Evolutionary conservation across 2,888 invertebrate genomes (phyloP).

Genomic region (Dione juno): DNA sequence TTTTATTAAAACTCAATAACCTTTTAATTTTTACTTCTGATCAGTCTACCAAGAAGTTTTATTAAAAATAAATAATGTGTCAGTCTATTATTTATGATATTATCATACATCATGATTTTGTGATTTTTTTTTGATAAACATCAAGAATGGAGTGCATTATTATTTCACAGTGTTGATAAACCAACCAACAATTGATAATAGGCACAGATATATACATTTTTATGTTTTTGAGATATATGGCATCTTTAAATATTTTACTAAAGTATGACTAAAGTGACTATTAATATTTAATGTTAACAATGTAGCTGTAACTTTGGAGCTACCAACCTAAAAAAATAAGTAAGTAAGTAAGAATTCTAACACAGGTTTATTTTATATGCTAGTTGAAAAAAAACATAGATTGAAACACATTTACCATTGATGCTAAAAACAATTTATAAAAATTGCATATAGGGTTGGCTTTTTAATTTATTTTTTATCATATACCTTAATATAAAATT

Average conservation of each 20-base stretch:
- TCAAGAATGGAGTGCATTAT: neutral
- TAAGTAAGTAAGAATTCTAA: too few relatives aligned
- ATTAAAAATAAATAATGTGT: slow-evolving; percentile 7
- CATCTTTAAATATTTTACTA: slow-evolving; percentile 7
- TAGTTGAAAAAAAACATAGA: too few relatives aligned
- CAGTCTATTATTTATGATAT: neutral
- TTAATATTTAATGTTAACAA: neutral
- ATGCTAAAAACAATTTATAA: too few relatives aligned
- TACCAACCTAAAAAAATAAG: too few relatives aligned
- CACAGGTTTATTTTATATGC: too few relatives aligned
- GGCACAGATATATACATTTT: neutral
- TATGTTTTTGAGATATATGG: slow-evolving; percentile 12
- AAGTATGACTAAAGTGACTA: neutral
- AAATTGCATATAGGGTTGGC: too few relatives aligned
- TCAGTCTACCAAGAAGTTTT: slow-evolving; percentile 6
- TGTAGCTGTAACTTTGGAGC: neutral
- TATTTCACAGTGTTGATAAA: neutral
- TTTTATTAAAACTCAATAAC: slow-evolving; percentile 24
- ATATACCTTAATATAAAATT: too few relatives aligned
- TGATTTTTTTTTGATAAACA: neutral
- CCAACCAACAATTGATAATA: too few relatives aligned
- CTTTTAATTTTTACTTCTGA: neutral
- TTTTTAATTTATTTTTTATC: too few relatives aligned
- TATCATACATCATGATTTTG: neutral
- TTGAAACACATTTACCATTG: too few relatives aligned